Percentiles rank a stretch among this genome's conserved stretches.
These are phyloP conservation scores for Nasonovia ribisnigri DNA, from an alignment of 2,888 invertebrate genomes.

Conservation along the genomic window DNA sequence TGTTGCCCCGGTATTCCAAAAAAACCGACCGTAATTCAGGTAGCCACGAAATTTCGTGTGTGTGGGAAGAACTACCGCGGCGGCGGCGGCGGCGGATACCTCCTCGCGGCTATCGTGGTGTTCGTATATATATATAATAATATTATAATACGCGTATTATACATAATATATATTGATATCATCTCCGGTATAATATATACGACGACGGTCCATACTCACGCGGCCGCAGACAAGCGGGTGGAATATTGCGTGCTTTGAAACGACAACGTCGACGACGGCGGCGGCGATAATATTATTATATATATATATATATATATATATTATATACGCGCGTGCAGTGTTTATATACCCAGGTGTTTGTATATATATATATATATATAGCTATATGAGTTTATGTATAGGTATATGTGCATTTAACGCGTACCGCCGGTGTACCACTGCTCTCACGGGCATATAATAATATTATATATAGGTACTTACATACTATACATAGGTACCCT, in stretches of 20 bases:
- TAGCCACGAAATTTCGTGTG: constrained; percentile 44
- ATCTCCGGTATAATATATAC: not conserved
- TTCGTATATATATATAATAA: constrained; percentile 23
- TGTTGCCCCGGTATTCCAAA: constrained; percentile 24
- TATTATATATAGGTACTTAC: not conserved
- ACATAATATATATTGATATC: not conserved
- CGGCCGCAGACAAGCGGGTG: constrained; percentile 20
- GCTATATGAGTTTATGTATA: not conserved
- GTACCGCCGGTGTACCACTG: not conserved
- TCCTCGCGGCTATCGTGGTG: constrained; percentile 48
- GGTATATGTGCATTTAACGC: not conserved
- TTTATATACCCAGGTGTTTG: not conserved
- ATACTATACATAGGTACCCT: not conserved
- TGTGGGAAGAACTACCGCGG: constrained; percentile 38
- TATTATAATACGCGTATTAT: not conserved
- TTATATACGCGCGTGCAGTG: not conserved
- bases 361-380: not conserved
- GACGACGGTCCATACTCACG: constrained; percentile 3
- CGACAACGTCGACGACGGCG: not conserved
- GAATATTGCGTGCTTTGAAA: constrained; percentile 51
- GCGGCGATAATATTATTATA: not conserved
- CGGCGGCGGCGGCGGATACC: constrained; percentile 7
- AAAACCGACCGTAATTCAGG: constrained; percentile 56
- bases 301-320: not conserved
- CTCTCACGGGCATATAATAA: not conserved